Evolutionary conservation across 2,113 vertebrate genomes (phyloP).

Genomic region (Ploceus nigricollis): DNA sequence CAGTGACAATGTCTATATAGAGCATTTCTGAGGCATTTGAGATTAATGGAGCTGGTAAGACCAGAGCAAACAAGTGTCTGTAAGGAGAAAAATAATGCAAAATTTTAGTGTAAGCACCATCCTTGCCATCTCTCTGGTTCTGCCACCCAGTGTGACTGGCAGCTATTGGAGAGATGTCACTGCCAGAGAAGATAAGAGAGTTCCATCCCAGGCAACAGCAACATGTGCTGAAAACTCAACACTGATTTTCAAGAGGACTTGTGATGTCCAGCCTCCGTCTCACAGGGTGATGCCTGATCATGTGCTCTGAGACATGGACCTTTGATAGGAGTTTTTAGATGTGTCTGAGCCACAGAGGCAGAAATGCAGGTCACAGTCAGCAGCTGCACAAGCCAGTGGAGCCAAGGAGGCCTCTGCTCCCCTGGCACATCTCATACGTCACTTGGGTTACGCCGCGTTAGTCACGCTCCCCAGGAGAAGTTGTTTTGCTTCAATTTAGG

Average conservation of each 20-base stretch:
- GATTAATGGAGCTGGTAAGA: background rate
- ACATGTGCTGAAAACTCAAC: accelerated
- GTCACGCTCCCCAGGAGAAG: slow-evolving; percentile 46
- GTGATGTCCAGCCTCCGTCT: background rate
- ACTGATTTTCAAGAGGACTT: background rate
- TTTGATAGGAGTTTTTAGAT: background rate
- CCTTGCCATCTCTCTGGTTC: background rate
- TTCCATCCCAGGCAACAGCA: background rate
- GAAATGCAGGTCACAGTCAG: background rate
- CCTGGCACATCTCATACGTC: background rate
- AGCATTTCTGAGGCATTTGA: background rate
- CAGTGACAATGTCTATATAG: background rate
- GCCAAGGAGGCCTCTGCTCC: background rate
- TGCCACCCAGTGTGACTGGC: background rate
- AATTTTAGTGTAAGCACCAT: background rate
- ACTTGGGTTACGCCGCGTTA: slow-evolving; percentile 2
- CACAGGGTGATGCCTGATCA: accelerated
- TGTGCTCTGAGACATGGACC: accelerated
- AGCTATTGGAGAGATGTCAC: background rate
- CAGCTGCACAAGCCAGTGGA: accelerated
- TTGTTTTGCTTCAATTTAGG: slow-evolving; percentile 70
- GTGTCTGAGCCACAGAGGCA: background rate
- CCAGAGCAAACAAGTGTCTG: background rate
- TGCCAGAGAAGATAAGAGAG: background rate
- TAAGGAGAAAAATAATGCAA: background rate